phyloP scores from a whole-genome alignment of 2,888 invertebrate species.

The Dolichomitus sp. region DNA sequence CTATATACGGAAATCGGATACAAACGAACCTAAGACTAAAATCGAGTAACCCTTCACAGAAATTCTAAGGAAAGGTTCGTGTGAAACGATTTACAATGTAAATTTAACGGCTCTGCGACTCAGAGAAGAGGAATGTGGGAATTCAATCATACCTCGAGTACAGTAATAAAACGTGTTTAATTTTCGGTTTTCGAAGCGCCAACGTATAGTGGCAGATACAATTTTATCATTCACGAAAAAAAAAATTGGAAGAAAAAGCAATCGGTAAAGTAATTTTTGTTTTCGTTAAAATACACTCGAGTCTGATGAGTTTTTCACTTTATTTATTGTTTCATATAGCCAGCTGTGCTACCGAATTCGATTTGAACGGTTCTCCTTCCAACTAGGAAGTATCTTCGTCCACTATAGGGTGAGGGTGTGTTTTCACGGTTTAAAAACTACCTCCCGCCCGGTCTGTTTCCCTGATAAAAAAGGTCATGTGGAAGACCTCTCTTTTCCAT shows the following conservation, averaged over 20 bases:
- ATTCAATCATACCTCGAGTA: constrained; percentile 16
- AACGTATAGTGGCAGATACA: constrained; percentile 51
- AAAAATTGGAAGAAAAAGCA: not conserved
- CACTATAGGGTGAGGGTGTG: constrained; percentile 44
- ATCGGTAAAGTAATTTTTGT: not conserved
- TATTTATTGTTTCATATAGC: not conserved
- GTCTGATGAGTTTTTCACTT: not conserved
- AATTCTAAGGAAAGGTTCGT: not conserved
- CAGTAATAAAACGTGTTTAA: constrained; percentile 13
- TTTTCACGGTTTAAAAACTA: constrained; percentile 52
- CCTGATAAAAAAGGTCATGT: constrained; percentile 80
- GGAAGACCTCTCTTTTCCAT: constrained; percentile 74
- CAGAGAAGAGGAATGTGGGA: not conserved
- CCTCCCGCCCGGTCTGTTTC: constrained; percentile 69
- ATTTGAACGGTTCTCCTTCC: not conserved
- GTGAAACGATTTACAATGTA: not conserved
- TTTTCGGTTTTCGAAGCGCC: constrained; percentile 11
- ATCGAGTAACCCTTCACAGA: not conserved
- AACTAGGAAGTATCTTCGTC: not conserved
- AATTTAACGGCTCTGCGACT: constrained; percentile 4
- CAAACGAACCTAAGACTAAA: not conserved
- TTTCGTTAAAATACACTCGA: not conserved
- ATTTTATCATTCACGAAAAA: not conserved
- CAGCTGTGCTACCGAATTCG: not conserved
- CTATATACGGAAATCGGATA: not conserved